Base-by-base conservation (phyloP, 2,888 invertebrate species). In the Sminthurinus aureus region DNA sequence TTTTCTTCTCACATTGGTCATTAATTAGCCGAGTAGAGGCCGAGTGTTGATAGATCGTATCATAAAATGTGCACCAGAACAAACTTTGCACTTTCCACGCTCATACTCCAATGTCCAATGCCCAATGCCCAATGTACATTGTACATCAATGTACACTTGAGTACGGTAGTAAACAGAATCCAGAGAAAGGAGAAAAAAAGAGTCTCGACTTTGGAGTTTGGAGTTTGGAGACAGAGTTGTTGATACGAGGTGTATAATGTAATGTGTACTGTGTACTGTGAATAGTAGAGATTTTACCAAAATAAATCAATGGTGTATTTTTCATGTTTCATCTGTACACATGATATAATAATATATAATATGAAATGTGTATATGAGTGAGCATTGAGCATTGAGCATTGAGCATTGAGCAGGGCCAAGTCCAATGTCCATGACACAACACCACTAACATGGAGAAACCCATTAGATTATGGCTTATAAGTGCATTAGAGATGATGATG, bases 21-120 rank as follows among this genome's bases (percentile, higher is more conserved):
- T 88, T 88, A 88, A 88, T 88, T 88, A 88, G 88, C 86, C 74
- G 85, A 85, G 86, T 87, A 87, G 38, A 38, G 88, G 87, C 86
- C 76, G 86, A 85, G 86, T 87, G 87, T 88, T 88, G 88, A 88
- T 88, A 87, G 88, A 86, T 87, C 87, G 85, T 77, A 87, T 87
- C 86, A 85, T 88, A 88, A 87, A 87, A 84, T 81, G 81, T 67
- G 82, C 69, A 71, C 80, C 77, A 76, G 79, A 83, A 83, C 79
- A 84, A 84, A 84, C 84, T 85, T 85, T 86, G 74, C 71, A 83
- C 83, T 85, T 85, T 81, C 82, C 74, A 81, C 74, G 22, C 1
- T 24, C 73, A 26, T 73, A 73, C 24, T 20, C 51, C 50, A 20
- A 75, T 11, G 51, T 51, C 4, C 4, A 50, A 22, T 38, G 6